Evolutionary conservation across 2,113 vertebrate species (phyloP), one percentile per base, ranked within the genome.

Genomic region (Felis chaus): DNA sequence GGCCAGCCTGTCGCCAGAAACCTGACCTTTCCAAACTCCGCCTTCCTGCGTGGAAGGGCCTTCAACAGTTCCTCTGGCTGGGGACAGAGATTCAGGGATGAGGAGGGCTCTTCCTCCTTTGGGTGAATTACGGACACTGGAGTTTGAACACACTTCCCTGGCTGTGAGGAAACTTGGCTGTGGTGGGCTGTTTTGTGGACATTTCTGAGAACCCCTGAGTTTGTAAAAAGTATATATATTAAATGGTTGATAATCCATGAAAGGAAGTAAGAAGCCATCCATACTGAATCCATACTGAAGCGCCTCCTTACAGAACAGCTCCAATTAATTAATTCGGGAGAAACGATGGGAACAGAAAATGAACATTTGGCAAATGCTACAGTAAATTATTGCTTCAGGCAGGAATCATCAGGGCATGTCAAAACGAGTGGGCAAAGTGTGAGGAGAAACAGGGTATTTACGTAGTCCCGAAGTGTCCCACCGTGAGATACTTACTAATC

Each of bases 1-100:
- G 48, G 25, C 50, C 81, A 85, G 74, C 36, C 39, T 71, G 36
- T 33, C 85, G 57, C 63, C 66, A 91, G 89, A 95, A 97, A 94
- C n/a, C 55, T 1, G 5, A 55, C n/a, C 92, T 93, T 78, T 85
- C 66, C 65, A 29, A 57, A 88, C 39, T 15, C 31, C 76, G 78
- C 45, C 94, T 93, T 88, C 61, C 15, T 53, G 63, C 6, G 15
- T 21, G 27, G 36, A 45, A 69, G 29, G 74, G 65, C 23, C 48
- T 53, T 29, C 50, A 36, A 27, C 25, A 87, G 84, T n/a, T 36
- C 12, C n/a, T 80, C 33, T 31, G n/a, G 41, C 63, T n/a, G 21
- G 13, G 27, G 71, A 21, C 16, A 81, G 53, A 81, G 53, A 33
- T 1, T 18, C 23, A 45, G 63, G 36, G 48, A 69, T n/a, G 12